Conservation (phyloP, 2,113 vertebrate species). For the Tachysurus fulvidraco region DNA sequence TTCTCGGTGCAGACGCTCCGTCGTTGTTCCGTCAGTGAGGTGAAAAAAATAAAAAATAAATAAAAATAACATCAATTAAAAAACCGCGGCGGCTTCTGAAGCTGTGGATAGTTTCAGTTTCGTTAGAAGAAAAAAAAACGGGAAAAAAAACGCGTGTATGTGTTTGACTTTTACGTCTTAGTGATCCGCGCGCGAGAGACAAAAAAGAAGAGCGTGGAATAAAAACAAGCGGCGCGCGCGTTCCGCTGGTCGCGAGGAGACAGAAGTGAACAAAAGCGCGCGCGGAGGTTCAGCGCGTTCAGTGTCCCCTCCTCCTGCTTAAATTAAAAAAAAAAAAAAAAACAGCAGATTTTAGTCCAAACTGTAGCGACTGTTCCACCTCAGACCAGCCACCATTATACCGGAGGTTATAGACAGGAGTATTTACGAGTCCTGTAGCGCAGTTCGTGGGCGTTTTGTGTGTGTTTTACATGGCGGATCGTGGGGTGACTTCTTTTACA, state of each 20-base stretch:
- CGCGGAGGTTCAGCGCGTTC: slow-evolving; percentile 11
- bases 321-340: background rate
- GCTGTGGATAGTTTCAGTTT: background rate
- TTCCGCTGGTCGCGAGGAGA: slow-evolving; percentile 41
- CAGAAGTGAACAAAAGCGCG: slow-evolving; percentile 54
- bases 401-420: background rate
- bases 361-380: background rate
- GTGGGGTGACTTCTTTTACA: background rate
- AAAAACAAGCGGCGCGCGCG: slow-evolving; percentile 2
- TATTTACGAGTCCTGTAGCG: background rate
- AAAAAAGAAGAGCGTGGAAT: background rate
- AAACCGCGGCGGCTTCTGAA: background rate
- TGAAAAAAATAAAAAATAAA: background rate
- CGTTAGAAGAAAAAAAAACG: background rate
- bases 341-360: background rate
- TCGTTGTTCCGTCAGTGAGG: background rate
- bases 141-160: background rate
- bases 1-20: slow-evolving; percentile 6
- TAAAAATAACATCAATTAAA: background rate
- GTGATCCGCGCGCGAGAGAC: background rate
- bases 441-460: background rate
- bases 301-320: background rate
- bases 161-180: background rate
- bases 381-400: background rate
- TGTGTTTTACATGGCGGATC: background rate